Evolutionary conservation across 1,140 invertebrate species (phyloP).

Genomic region (Cotesia vestalis): DNA sequence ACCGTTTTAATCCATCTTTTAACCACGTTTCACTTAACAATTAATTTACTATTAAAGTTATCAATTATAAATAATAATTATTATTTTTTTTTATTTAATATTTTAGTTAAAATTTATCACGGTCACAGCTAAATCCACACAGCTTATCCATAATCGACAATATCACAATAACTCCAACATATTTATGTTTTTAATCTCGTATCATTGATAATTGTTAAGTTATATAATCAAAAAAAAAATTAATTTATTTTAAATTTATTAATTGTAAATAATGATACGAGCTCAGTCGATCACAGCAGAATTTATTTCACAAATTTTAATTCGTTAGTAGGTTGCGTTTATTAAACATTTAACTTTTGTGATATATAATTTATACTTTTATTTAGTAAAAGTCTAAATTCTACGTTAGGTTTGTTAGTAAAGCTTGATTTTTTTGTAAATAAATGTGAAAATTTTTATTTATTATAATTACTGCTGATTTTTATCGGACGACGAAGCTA

Average conservation of each 20-base stretch:
- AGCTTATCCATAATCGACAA: constrained; percentile 13
- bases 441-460: constrained; percentile 31
- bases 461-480: constrained; percentile 38
- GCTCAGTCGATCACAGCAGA: constrained; percentile 9
- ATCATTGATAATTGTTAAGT: constrained; percentile 15
- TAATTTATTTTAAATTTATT: constrained; percentile 27
- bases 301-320: not conserved
- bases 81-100: constrained; percentile 12
- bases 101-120: constrained; percentile 14
- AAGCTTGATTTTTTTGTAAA: not conserved
- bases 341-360: too few species aligned
- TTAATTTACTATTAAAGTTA: too few species aligned
- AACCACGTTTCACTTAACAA: too few species aligned
- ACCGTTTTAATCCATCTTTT: too few species aligned
- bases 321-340: too few species aligned
- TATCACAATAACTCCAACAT: constrained; percentile 62
- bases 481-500: constrained; percentile 27
- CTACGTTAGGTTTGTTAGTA: too few species aligned
- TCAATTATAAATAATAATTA: too few species aligned
- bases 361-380: too few species aligned
- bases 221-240: constrained; percentile 1
- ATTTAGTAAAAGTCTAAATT: too few species aligned
- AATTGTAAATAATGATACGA: constrained; percentile 1
- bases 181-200: constrained; percentile 43
- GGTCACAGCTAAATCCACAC: constrained; percentile 31